A percentile compares a stretch with the other conserved stretches of the same genome.
Conservation (phyloP, 2,888 invertebrate genomes). For the Steinernema carpocapsae region DNA sequence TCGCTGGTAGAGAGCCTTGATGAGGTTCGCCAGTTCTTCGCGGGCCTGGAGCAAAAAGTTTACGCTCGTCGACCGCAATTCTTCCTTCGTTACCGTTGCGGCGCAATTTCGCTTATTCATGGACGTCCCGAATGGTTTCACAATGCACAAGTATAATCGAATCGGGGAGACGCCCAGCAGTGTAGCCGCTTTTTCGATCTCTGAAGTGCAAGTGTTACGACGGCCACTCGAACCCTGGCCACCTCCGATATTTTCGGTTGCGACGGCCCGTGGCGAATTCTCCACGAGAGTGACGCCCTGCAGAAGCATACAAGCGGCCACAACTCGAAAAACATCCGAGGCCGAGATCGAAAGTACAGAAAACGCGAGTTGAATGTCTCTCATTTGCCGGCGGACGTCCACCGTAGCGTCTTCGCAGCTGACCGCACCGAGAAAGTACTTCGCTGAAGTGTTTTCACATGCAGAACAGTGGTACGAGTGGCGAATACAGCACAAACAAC, state of each 20-base stretch:
- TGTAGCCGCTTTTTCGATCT: not conserved
- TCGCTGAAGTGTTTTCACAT: slow-evolving; percentile 2
- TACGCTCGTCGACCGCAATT: no score
- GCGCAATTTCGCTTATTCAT: no score
- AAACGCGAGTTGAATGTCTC: slow-evolving; percentile 22
- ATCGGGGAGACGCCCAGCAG: slow-evolving; percentile 5
- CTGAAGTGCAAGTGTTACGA: not conserved
- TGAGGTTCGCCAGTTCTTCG: not conserved
- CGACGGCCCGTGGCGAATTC: not conserved
- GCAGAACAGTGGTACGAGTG: not conserved
- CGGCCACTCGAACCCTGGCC: not conserved
- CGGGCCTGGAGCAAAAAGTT: not conserved
- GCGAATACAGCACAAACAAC: not conserved
- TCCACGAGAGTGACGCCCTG: not conserved
- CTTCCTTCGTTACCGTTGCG: no score
- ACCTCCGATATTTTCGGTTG: slow-evolving; percentile 1
- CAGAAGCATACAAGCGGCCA: not conserved
- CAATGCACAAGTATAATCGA: not conserved
- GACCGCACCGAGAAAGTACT: not conserved
- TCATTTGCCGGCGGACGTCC: slow-evolving; percentile 2
- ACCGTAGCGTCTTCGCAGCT: not conserved
- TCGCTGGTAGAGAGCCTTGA: slow-evolving; percentile 16
- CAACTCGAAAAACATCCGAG: slow-evolving; percentile 9
- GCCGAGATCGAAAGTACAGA: slow-evolving; percentile 6
- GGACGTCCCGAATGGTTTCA: not conserved